Percentiles rank a stretch among this genome's conserved stretches.
phyloP scores from a whole-genome alignment of 2,113 vertebrate species.

The Piprites chloris region DNA sequence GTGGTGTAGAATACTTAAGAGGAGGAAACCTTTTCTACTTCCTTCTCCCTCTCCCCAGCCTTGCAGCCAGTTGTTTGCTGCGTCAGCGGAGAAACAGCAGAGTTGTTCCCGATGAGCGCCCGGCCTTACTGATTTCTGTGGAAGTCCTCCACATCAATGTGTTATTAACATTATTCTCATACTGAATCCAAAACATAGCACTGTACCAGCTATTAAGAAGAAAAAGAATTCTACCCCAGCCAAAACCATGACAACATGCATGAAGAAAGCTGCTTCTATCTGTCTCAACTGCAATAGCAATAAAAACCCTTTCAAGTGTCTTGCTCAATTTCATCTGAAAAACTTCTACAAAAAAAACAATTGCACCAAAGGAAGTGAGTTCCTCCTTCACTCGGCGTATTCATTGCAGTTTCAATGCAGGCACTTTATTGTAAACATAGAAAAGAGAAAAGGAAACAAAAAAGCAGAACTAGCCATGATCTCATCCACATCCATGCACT shows the following conservation, averaged over 20 bases:
- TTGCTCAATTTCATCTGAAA: neutral
- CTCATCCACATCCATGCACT: neutral
- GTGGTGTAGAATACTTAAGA: neutral
- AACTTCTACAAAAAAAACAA: neutral
- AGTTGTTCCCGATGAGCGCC: neutral
- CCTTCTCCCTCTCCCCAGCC: neutral
- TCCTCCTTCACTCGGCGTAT: neutral
- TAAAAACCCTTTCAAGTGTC: neutral
- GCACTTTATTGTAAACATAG: neutral
- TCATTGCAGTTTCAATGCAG: neutral
- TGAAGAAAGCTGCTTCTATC: neutral
- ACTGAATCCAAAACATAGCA: neutral
- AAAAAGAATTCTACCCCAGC: neutral
- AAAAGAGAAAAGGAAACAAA: conserved; percentile 30
- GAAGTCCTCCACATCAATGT: neutral
- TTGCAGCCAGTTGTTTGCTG: neutral
- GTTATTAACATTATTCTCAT: neutral
- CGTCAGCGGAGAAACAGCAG: neutral
- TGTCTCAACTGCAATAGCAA: neutral
- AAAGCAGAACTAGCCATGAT: conserved; percentile 25
- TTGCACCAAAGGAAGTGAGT: neutral
- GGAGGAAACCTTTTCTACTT: neutral
- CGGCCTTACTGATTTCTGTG: neutral
- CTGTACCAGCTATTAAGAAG: neutral
- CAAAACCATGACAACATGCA: neutral